These are phyloP conservation scores for Aproaerema taeniolella DNA, from an alignment of 2,888 invertebrate genomes.

Conservation along the genomic window DNA sequence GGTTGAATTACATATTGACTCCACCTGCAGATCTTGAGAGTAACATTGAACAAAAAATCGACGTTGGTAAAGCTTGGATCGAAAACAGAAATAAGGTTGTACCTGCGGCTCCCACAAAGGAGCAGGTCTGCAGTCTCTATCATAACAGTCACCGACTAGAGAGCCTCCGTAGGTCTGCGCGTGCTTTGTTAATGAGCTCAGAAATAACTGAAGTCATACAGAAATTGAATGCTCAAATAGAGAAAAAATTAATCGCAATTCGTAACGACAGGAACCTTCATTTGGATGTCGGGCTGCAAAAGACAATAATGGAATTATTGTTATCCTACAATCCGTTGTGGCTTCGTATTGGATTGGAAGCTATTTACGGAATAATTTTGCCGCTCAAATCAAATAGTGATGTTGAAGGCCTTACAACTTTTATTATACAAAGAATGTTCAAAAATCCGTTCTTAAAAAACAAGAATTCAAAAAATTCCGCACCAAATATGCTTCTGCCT, in stretches of 20 bases:
- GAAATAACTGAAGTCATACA: constrained; percentile 80
- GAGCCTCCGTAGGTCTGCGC: constrained; percentile 81
- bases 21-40: constrained; percentile 85
- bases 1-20: constrained; percentile 87
- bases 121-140: constrained; percentile 81
- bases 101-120: constrained; percentile 82
- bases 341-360: constrained; percentile 92
- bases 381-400: constrained; percentile 88
- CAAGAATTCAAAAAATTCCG: constrained; percentile 70
- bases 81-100: constrained; percentile 83
- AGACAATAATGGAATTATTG: constrained; percentile 84
- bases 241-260: constrained; percentile 84
- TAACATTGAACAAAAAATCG: constrained; percentile 79
- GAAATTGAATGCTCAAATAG: constrained; percentile 83
- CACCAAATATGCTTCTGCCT: constrained; percentile 79
- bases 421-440: constrained; percentile 86
- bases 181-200: constrained; percentile 78
- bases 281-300: constrained; percentile 89
- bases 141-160: constrained; percentile 82
- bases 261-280: constrained; percentile 88
- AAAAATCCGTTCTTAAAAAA: constrained; percentile 84
- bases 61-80: constrained; percentile 86
- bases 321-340: constrained; percentile 93
- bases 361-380: constrained; percentile 86
- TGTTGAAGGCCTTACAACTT: constrained; percentile 85